These are phyloP conservation scores for Apeira syringaria DNA, from an alignment of 2,888 invertebrate genomes.

Conservation along the genomic window DNA sequence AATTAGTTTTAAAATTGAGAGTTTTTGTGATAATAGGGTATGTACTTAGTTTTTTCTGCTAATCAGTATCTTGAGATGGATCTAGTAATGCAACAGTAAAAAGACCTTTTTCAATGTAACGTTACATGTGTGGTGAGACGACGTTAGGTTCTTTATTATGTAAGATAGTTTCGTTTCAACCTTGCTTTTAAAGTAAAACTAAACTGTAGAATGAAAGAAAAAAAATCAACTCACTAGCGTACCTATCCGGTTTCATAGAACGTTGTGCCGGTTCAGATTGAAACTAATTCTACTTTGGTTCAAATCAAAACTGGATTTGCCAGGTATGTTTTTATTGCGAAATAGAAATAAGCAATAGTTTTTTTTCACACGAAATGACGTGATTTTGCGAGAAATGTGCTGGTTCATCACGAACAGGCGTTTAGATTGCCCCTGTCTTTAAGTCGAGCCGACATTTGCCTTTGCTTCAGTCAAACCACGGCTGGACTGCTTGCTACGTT, in stretches of 20 bases:
- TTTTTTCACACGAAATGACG: no score
- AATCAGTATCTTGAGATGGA: constrained; percentile 40
- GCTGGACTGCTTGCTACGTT: no score
- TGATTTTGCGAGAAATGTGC: no score
- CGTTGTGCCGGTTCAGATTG: background rate
- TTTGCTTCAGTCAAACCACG: no score
- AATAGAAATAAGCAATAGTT: no score
- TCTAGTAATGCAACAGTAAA: constrained; percentile 38
- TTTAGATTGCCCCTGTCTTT: no score
- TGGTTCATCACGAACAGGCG: no score
- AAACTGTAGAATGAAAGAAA: background rate
- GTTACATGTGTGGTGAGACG: constrained; percentile 84
- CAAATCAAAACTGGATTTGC: no score
- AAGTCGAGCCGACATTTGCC: no score
- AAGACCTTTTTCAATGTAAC: constrained; percentile 63
- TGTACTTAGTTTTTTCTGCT: constrained; percentile 58
- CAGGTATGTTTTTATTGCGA: no score
- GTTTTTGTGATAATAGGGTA: constrained; percentile 78
- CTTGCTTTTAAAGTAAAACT: constrained; percentile 35
- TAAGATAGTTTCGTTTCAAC: constrained; percentile 58
- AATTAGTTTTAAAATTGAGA: constrained; percentile 68
- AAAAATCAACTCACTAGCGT: background rate
- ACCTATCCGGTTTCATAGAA: background rate
- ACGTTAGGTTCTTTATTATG: constrained; percentile 62
- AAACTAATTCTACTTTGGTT: no score